Base-by-base conservation (phyloP, 2,113 vertebrate genomes). In the Cololabis saira region DNA sequence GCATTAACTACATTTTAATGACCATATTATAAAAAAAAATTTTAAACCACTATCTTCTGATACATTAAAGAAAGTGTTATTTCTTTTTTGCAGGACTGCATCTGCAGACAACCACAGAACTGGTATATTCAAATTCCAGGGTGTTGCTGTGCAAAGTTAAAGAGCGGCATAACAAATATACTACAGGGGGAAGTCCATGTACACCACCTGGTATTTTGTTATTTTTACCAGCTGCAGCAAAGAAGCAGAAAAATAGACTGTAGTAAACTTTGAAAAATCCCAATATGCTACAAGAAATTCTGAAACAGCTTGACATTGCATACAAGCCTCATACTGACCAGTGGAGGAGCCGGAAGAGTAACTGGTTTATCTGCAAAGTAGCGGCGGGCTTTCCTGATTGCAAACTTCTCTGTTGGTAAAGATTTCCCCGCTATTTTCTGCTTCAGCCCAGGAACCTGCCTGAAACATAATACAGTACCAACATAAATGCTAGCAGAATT, bases 381-480 rank as follows among this genome's bases (percentile, higher is more conserved):
- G 12, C 97, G 94, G 4, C 96, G 94, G 9, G 96, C 95, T 87
- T 99, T 99, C 60, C 96, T 92, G 88, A 98, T 98, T 3, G 96
- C 98, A 92, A 99, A 99, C 91, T 99, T 99, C 86, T 99, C 97
- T 0, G 97, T 99, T 49, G 97, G 97, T 66, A 99, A 89, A 72
- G 97, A 99, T 78, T 99, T 98, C 59, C 97, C 98, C n/a, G 98
- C 98, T 65, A 99, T 98, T 92, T 99, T 99, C 92, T 98, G 95
- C 89, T 98, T 99, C 82, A 99, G 88, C 41, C 91, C 92, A 43
- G 95, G 95, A 30, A 99, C 96, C 68, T 94, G 93, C 83, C 98
- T 99, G 89, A 45, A 92, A 84, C 22, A 61, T 7, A 24, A 52
- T 3, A 58, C 16, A 71, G 15, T 4, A 44, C 0, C 57, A 1